Conservation (phyloP, 2,113 vertebrate genomes). For the Rhabdornis inornatus region DNA sequence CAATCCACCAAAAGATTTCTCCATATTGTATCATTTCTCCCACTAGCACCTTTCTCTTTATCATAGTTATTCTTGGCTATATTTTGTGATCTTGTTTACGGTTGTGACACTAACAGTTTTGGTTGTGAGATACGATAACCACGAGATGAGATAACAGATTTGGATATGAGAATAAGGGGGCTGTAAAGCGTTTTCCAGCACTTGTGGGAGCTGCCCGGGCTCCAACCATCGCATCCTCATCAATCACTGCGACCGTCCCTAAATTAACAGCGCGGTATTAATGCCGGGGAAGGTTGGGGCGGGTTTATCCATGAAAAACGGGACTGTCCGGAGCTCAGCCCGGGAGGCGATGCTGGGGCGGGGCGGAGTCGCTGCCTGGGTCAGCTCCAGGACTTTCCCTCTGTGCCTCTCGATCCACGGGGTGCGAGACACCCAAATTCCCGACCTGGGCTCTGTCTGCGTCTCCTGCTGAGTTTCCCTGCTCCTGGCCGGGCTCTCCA, state of each 20-base stretch:
- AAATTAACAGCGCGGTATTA: neutral
- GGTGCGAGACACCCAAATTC: neutral
- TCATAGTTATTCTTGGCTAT: too few species aligned
- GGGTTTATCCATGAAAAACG: neutral
- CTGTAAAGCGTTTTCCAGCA: neutral
- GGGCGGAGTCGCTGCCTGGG: neutral
- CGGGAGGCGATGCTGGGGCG: neutral
- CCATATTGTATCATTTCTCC: too few species aligned
- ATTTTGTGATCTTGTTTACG: too few species aligned
- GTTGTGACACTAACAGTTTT: too few species aligned
- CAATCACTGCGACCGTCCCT: neutral
- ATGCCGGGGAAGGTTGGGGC: rapidly evolving
- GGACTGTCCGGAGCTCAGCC: neutral
- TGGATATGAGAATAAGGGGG: too few species aligned
- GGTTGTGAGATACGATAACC: too few species aligned
- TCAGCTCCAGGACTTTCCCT: neutral
- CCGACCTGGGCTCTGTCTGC: neutral
- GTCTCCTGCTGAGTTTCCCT: neutral
- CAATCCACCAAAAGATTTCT: too few species aligned
- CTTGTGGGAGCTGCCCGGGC: neutral
- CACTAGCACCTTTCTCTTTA: too few species aligned
- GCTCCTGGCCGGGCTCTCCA: neutral
- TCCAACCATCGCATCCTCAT: neutral
- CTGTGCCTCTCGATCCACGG: neutral
- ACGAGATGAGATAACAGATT: too few species aligned